Conservation (phyloP, 2,888 invertebrate species). For the Helicoverpa assulta region DNA sequence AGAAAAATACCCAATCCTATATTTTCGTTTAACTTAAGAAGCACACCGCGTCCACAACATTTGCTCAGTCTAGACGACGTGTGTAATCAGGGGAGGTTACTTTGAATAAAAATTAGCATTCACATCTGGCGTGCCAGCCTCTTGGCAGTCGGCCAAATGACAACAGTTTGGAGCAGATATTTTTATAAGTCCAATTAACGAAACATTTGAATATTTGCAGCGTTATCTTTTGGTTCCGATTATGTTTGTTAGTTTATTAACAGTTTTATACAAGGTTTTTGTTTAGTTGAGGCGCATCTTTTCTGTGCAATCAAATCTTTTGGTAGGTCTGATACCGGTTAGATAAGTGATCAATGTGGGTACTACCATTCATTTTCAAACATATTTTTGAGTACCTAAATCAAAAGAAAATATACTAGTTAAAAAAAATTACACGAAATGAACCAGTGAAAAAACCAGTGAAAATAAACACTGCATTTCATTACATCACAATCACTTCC, state of each 20-base stretch:
- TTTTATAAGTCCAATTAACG: conserved; percentile 55
- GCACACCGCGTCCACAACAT: conserved; percentile 25
- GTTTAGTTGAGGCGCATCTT: too few relatives aligned
- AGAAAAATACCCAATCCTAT: neutral
- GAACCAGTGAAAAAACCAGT: too few relatives aligned
- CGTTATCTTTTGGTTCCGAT: conserved; percentile 21
- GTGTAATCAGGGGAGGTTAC: conserved; percentile 37
- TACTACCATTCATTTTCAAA: too few relatives aligned
- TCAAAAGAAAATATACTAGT: too few relatives aligned
- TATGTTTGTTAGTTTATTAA: conserved; percentile 7
- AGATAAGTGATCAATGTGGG: too few relatives aligned
- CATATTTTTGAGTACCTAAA: too few relatives aligned
- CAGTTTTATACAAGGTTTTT: too few relatives aligned
- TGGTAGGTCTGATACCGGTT: too few relatives aligned
- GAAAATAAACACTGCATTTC: too few relatives aligned
- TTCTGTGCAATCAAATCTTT: too few relatives aligned
- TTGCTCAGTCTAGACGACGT: conserved; percentile 41
- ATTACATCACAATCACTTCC: too few relatives aligned
- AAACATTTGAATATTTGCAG: conserved; percentile 41
- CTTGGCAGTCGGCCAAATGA: conserved; percentile 50
- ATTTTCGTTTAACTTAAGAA: conserved; percentile 14
- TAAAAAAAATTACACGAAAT: too few relatives aligned
- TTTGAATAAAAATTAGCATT: conserved; percentile 57
- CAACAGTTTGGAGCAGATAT: conserved; percentile 56
- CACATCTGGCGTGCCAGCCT: conserved; percentile 41